Evolutionary conservation across 1,140 invertebrate species (phyloP), one percentile per base, ranked within the genome.

Genomic region (Papilio xuthus): DNA sequence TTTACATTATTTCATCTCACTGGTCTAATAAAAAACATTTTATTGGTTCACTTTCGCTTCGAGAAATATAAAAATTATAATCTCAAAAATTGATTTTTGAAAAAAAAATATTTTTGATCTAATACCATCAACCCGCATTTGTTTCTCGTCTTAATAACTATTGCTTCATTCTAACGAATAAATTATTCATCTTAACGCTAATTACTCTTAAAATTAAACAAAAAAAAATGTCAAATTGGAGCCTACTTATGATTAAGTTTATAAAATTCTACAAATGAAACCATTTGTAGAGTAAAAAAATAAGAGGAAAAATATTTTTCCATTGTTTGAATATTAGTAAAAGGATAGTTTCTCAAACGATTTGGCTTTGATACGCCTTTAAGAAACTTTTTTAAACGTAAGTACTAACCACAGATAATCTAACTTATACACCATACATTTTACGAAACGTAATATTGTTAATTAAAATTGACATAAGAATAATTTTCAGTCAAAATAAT

Each of bases 271-370:
- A 93, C 92, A 92, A 92, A 93, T 90, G 88, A 90, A 91, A 90
- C 79, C 88, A 93, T 92, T 92, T 92, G 92, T 90, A 93, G 91
- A 89, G 84, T 93, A 93, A 92, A 93, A 93, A 93, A 93, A 93
- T 92, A 92, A 92, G 83, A 89, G 87, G 89, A 87, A 91, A 90
- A 83, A 56, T 56, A 32, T 67, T 84, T 86, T 89, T 86, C 88
- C 87, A 86, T 80, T 83, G 60, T 84, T 75, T 84, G 78, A 80
- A 73, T 86, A 86, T 86, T 79, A 82, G 81, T 85, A 74, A 80
- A 80, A 82, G 32, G 67, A 75, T 23, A 23, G 74, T 63, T 76
- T 76, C 74, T 76, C 53, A 63, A 76, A 76, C 53, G 23, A 67
- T 76, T 41, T 73, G 50, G 73, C 73, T 56, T 28, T 12, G 23